Conservation (phyloP, 2,888 invertebrate species). For the Euzophera pinguis region DNA sequence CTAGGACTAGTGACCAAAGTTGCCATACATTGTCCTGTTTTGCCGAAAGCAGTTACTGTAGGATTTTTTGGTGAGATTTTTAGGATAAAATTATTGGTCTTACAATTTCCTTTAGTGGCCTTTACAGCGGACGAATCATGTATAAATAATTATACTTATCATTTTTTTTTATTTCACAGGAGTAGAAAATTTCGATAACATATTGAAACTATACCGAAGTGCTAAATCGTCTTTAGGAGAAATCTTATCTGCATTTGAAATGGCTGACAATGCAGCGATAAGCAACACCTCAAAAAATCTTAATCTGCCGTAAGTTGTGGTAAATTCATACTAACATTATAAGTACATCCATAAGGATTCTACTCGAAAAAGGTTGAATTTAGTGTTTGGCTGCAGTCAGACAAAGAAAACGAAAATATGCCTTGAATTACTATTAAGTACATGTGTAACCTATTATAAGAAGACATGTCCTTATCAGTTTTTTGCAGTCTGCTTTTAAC, state of each 20-base stretch:
- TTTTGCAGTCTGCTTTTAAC: too few relatives aligned
- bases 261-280: conserved; percentile 90
- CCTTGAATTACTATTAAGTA: too few relatives aligned
- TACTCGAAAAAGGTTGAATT: too few relatives aligned
- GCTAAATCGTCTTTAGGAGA: conserved; percentile 90
- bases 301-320: conserved; percentile 62
- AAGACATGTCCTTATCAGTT: too few relatives aligned
- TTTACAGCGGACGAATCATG: not conserved
- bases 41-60: conserved; percentile 89
- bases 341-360: too few relatives aligned
- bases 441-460: too few relatives aligned
- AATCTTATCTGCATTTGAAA: conserved; percentile 96
- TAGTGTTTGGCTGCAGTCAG: too few relatives aligned
- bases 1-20: conserved; percentile 96
- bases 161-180: conserved; percentile 76
- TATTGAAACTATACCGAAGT: conserved; percentile 85
- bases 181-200: conserved; percentile 86
- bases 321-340: not conserved
- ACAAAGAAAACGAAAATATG: too few relatives aligned
- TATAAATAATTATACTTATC: too few relatives aligned
- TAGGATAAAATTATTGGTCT: too few relatives aligned
- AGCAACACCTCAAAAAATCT: conserved; percentile 82
- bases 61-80: conserved; percentile 89
- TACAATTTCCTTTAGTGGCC: too few relatives aligned
- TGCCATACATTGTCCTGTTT: conserved; percentile 92